Base-by-base conservation (phyloP, 2,888 invertebrate species). In the Polymixis flavicincta region DNA sequence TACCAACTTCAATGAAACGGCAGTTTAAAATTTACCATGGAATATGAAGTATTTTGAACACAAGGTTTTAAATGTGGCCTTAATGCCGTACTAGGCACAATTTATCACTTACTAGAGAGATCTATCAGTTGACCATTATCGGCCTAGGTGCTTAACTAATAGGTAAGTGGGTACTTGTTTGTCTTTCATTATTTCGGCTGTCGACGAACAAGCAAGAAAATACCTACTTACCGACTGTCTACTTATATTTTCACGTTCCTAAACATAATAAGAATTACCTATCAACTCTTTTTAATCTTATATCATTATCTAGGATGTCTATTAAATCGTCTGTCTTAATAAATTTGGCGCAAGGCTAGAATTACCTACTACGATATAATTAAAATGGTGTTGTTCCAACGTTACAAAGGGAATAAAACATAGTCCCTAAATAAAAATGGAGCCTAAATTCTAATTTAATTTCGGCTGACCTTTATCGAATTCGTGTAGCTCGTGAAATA, bases 1-100 rank as follows among this genome's bases (percentile, higher is more conserved):
- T 88, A 79, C 69, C 68, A 72, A 87, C 78, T 76, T 85, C 88
- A 87, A 88, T 87, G 79, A 87, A 91, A 87, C 82, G 74, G 76
- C 64, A 67, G 75, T 71, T 81, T 72, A 84, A 86, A 83, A 77
- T 78, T 59, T 78, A 65, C 68, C 75, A 75, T 80, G 72, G 65
- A 78, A 77, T 75, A 79, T 65, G 77, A 68, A 72, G 72, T 71
- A 72, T 52, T 50, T 57, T 71, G 7, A 72, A 54, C 13, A 54
- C 67, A 64, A 76, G 64, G 74, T 64, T 42, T 64, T 67, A 77
- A 78, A 65, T 71, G 25, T 76, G 67, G 59, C 59, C 45, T 64
- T 42, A 60, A 59, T 25, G 48, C 22, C 32, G 13, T 52, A 61
- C 64, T 64, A 54, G 59, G 54, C 17, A 73, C 55, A 72, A 63